Base-by-base conservation (phyloP, 1,140 invertebrate species). In the Papilio polyxenes region DNA sequence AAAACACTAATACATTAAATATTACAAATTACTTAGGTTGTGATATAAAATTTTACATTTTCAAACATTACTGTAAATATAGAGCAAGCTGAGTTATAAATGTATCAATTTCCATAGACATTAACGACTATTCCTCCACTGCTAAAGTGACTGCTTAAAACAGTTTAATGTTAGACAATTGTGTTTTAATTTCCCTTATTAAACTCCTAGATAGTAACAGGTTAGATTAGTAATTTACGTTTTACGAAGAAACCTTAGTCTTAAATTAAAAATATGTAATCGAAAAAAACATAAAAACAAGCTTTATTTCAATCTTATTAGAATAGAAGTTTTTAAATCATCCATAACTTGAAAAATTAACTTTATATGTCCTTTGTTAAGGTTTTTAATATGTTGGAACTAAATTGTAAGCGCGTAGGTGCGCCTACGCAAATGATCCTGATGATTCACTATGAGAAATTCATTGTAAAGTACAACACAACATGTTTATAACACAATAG, bases 381-480 rank as follows among this genome's bases (percentile, higher is more conserved):
- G 40, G 20, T 2, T 40, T 44, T 49, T 11, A 75, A 15, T 49
- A 75, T 2, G 17, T 49, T 49, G 11, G 9, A 49, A 44, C 0
- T 49, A 7, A 11, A 49, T 56, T 6, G 49, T 23, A 56, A 31
- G 40, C 75, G 76, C 82, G 84, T 85, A 82, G 86, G 83, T 75
- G 84, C 86, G 81, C 88, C 88, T 86, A 89, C 88, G 85, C 84
- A 81, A 82, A 75, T 84, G 83, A 84, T 83, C 82, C 65, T 86
- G 86, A 83, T 85, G 86, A 89, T 85, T 85, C 88, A 87, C 78
- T 84, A 84, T 87, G 88, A 83, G 87, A 88, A 87, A 81, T 80
- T 74, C 82, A 82, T 86, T 82, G 40, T 83, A 83, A 56, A 53
- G 65, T 79, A 85, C 84, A 86, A 84, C 87, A 84, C 53, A 81